Conservation (phyloP, 2,797 vertebrate genomes). For the Cyprinella venusta region DNA sequence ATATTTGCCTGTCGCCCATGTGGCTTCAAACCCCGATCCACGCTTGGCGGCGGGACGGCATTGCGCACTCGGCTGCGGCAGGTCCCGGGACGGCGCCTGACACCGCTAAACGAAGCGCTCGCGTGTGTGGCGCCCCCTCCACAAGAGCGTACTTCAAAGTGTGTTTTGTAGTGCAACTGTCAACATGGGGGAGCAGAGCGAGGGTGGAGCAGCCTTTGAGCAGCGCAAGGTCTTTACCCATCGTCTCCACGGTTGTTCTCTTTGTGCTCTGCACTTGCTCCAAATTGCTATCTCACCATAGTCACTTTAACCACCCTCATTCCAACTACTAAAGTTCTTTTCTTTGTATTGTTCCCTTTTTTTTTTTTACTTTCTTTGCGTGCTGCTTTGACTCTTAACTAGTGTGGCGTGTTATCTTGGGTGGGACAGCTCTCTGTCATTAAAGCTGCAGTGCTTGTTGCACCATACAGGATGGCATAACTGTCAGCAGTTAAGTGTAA, state of each 20-base stretch:
- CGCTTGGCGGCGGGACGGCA: slow-evolving; percentile 62
- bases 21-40: slow-evolving; percentile 69
- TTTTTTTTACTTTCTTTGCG: slow-evolving; percentile 69
- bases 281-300: slow-evolving; percentile 76
- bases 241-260: slow-evolving; percentile 73
- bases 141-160: slow-evolving; percentile 76
- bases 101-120: slow-evolving; percentile 73
- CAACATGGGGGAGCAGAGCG: slow-evolving; percentile 75
- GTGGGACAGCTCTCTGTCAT: slow-evolving; percentile 60
- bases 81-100: slow-evolving; percentile 78
- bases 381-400: slow-evolving; percentile 74
- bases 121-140: slow-evolving; percentile 71
- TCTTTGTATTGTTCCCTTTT: slow-evolving; percentile 66
- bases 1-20: slow-evolving; percentile 69
- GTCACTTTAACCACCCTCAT: slow-evolving; percentile 44
- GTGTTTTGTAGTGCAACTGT: slow-evolving; percentile 82
- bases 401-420: slow-evolving; percentile 67
- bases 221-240: slow-evolving; percentile 77
- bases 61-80: slow-evolving; percentile 63
- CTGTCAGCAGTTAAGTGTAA: slow-evolving; percentile 78
- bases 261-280: slow-evolving; percentile 72
- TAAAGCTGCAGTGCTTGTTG: slow-evolving; percentile 53
- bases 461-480: slow-evolving; percentile 65
- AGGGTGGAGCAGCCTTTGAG: slow-evolving; percentile 82
- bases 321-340: slow-evolving; percentile 62